Evolutionary conservation across 2,888 invertebrate species (phyloP).

Genomic region (Eubasilissa splendida): DNA sequence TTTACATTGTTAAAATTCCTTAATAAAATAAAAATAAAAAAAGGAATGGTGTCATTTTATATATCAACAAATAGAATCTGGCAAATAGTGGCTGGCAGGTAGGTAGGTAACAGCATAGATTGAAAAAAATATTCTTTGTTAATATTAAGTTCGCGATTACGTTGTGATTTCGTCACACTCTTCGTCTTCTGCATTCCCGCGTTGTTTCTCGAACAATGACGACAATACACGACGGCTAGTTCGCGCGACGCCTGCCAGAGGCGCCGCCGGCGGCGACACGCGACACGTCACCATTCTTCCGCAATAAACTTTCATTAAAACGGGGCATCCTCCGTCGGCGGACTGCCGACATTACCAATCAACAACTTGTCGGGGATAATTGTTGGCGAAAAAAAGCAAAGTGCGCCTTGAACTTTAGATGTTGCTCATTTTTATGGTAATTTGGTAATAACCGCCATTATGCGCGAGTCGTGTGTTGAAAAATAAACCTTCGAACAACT

Average conservation of each 20-base stretch:
- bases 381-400: slow-evolving; percentile 25
- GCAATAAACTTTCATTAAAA: not conserved
- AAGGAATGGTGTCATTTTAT: too few relatives aligned
- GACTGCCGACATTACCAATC: slow-evolving; percentile 20
- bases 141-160: not conserved
- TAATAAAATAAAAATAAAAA: too few relatives aligned
- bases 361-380: slow-evolving; percentile 38
- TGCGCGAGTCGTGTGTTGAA: slow-evolving; percentile 46
- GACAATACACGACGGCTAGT: not conserved
- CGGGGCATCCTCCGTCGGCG: not conserved
- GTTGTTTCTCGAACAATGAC: not conserved
- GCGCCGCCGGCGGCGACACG: too few relatives aligned
- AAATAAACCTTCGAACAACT: slow-evolving; percentile 37
- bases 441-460: slow-evolving; percentile 53
- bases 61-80: too few relatives aligned
- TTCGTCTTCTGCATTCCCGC: not conserved
- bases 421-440: slow-evolving; percentile 55
- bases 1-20: too few relatives aligned
- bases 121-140: too few relatives aligned
- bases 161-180: too few relatives aligned
- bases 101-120: too few relatives aligned
- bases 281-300: not conserved
- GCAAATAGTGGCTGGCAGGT: too few relatives aligned
- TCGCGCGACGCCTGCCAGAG: too few relatives aligned
- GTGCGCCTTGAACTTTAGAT: slow-evolving; percentile 48